Conservation (phyloP, 2,113 vertebrate genomes). For the Sebastes fasciatus region DNA sequence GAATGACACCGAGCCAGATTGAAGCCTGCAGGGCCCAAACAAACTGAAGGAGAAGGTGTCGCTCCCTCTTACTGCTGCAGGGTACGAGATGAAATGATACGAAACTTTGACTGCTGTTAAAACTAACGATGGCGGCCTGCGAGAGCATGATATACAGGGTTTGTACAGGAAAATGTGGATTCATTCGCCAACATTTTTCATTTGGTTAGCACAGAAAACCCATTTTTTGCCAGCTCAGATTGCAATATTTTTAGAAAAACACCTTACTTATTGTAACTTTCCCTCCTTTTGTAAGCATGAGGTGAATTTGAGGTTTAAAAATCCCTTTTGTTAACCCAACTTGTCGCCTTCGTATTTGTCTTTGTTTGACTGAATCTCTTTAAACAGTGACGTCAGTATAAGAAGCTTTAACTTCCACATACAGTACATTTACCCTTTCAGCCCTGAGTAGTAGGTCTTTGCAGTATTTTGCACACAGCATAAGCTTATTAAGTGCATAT, state of each 20-base stretch:
- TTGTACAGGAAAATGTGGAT: not conserved
- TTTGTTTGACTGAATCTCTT: not conserved
- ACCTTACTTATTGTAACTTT: slow-evolving; percentile 4
- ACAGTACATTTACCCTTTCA: not conserved
- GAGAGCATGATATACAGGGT: not conserved
- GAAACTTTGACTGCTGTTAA: too few species aligned
- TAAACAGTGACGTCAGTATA: not conserved
- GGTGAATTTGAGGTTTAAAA: slow-evolving; percentile 5
- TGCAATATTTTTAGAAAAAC: not conserved
- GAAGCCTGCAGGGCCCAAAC: slow-evolving; percentile 42
- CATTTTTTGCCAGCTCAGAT: not conserved
- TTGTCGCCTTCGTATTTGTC: not conserved
- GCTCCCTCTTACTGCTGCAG: slow-evolving; percentile 8
- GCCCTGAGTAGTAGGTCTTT: slow-evolving; percentile 9
- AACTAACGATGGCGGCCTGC: not conserved
- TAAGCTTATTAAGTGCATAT: slow-evolving; percentile 53
- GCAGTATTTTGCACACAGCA: slow-evolving; percentile 53
- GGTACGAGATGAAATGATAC: slow-evolving; percentile 20
- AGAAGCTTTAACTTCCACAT: slow-evolving; percentile 1
- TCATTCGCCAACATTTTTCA: not conserved
- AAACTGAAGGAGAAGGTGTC: not conserved
- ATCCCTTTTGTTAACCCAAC: not conserved
- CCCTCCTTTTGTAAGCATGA: not conserved
- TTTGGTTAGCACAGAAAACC: too few species aligned
- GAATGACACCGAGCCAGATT: not conserved